phyloP scores from a whole-genome alignment of 2,888 invertebrate genomes.

The Poecilobothrus nobilitatus region DNA sequence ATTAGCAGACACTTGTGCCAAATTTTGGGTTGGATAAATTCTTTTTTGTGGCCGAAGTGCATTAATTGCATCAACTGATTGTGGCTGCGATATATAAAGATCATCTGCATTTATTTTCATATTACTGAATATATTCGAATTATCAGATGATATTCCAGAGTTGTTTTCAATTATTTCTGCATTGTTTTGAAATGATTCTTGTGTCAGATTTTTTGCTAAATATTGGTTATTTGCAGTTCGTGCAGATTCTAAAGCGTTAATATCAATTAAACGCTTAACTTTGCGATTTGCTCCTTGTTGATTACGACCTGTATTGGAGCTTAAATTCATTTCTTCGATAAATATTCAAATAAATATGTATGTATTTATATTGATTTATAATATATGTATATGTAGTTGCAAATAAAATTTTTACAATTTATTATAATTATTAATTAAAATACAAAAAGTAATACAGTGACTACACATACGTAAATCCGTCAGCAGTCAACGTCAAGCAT shows the following conservation, averaged over 20 bases:
- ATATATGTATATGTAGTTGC: too few relatives aligned
- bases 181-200: conserved; percentile 23
- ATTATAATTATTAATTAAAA: too few relatives aligned
- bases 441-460: too few relatives aligned
- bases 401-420: too few relatives aligned
- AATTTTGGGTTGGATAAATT: background rate
- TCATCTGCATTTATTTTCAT: background rate
- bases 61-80: background rate
- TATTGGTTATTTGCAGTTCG: conserved; percentile 42
- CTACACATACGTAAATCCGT: too few relatives aligned
- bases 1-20: background rate
- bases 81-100: background rate
- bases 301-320: too few relatives aligned
- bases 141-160: conserved; percentile 29
- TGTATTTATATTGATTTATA: too few relatives aligned
- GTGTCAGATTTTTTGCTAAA: conserved; percentile 26
- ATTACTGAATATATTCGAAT: background rate
- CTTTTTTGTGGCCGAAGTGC: background rate
- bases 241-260: conserved; percentile 53
- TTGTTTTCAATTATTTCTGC: conserved; percentile 23
- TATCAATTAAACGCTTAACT: conserved; percentile 58
- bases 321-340: too few relatives aligned
- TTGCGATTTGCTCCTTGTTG: conserved; percentile 34
- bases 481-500: too few relatives aligned
- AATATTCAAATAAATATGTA: too few relatives aligned